Conservation (phyloP, 1,140 invertebrate species). For the Elymnias hypermnestra region DNA sequence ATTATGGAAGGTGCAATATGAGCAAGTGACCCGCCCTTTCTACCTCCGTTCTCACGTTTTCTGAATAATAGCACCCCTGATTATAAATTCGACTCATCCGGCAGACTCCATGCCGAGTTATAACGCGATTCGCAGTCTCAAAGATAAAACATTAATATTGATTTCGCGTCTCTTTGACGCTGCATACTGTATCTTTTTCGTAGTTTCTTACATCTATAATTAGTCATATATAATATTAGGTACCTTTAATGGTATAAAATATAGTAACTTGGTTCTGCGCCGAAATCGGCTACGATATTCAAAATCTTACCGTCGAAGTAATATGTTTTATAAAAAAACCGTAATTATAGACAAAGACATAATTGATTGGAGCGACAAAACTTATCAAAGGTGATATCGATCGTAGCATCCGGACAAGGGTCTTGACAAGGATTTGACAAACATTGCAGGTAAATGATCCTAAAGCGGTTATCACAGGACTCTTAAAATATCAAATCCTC, state of each 20-base stretch:
- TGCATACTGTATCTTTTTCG: slow-evolving; percentile 55
- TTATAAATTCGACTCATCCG: slow-evolving; percentile 67
- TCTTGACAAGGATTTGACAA: slow-evolving; percentile 6
- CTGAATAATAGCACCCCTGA: slow-evolving; percentile 57
- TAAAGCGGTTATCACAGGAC: slow-evolving; percentile 2
- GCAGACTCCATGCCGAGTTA: slow-evolving; percentile 34
- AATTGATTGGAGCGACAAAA: slow-evolving; percentile 1
- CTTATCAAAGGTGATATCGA: slow-evolving; percentile 9
- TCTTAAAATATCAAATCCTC: no score
- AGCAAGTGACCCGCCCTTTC: slow-evolving; percentile 66
- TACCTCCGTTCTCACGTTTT: slow-evolving; percentile 64
- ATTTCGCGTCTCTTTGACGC: slow-evolving; percentile 60
- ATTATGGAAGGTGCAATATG: slow-evolving; percentile 57
- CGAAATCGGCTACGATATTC: no score
- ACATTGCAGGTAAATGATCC: slow-evolving; percentile 6
- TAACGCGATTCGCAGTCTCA: slow-evolving; percentile 47
- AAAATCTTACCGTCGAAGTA: no score
- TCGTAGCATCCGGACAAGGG: slow-evolving; percentile 8
- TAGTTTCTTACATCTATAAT: no score
- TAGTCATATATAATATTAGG: no score
- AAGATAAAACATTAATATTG: slow-evolving; percentile 72
- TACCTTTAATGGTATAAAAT: no score
- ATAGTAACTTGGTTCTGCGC: no score
- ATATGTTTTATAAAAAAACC: no score
- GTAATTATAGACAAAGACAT: no score